These are phyloP conservation scores for Leucoma salicis DNA, from an alignment of 2,888 invertebrate species.

Conservation along the genomic window DNA sequence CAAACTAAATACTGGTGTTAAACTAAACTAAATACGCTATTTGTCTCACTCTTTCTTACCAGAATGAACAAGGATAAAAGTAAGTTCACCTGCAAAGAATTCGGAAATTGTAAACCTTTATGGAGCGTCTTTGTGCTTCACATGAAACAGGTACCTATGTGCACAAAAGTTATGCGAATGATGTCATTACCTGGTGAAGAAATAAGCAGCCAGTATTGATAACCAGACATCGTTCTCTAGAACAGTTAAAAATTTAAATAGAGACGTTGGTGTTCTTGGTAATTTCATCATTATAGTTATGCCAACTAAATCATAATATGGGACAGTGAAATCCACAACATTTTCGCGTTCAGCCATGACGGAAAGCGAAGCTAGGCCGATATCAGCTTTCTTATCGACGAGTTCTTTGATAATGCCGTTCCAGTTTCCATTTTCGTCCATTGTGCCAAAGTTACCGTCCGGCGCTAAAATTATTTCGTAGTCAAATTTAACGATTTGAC, in stretches of 20 bases:
- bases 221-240: constrained; percentile 98
- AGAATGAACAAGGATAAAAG: constrained; percentile 30
- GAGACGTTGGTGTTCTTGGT: constrained; percentile 92
- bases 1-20: constrained; percentile 21
- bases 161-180: constrained; percentile 28
- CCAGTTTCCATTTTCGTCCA: constrained; percentile 94
- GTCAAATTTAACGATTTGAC: constrained; percentile 92
- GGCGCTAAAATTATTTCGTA: constrained; percentile 92
- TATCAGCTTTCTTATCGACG: constrained; percentile 94
- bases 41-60: constrained; percentile 15
- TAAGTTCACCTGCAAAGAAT: constrained; percentile 37
- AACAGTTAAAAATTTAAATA: constrained; percentile 98
- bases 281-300: constrained; percentile 97
- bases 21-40: constrained; percentile 9
- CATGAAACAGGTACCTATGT: constrained; percentile 42
- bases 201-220: constrained; percentile 96
- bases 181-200: constrained; percentile 90
- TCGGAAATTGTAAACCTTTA: constrained; percentile 37
- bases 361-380: constrained; percentile 95
- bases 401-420: constrained; percentile 92
- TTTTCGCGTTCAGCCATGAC: constrained; percentile 99
- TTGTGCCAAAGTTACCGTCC: constrained; percentile 93
- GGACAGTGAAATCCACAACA: constrained; percentile 98
- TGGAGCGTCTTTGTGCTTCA: constrained; percentile 17
- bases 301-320: constrained; percentile 98